Conservation (phyloP, 2,888 invertebrate species). For the Polydrusus tereticollis region DNA sequence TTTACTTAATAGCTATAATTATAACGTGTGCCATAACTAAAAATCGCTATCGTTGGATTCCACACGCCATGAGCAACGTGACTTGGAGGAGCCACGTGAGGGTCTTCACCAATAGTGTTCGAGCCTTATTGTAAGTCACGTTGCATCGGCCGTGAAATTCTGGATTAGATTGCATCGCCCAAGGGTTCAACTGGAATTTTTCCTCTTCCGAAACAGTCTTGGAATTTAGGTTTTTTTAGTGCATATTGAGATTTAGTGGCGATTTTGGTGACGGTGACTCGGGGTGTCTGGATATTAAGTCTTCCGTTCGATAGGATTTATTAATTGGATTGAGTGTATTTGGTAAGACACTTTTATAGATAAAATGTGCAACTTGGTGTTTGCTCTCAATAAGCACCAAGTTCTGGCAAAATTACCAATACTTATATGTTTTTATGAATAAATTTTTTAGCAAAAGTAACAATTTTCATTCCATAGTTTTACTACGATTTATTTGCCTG, state of each 20-base stretch:
- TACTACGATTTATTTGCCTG: too few relatives aligned
- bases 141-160: conserved; percentile 56
- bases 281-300: too few relatives aligned
- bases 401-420: too few relatives aligned
- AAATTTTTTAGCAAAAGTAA: too few relatives aligned
- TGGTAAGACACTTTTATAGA: not conserved
- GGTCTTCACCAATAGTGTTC: conserved; percentile 56
- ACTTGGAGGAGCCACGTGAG: conserved; percentile 58
- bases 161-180: not conserved
- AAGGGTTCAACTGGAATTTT: not conserved
- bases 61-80: conserved; percentile 62
- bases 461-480: too few relatives aligned
- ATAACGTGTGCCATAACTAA: not conserved
- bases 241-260: too few relatives aligned
- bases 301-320: too few relatives aligned
- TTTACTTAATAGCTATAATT: too few relatives aligned
- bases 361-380: too few relatives aligned
- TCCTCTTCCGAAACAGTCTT: not conserved
- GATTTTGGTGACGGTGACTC: too few relatives aligned
- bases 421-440: too few relatives aligned
- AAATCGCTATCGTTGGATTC: not conserved
- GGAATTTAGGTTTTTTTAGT: not conserved
- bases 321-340: not conserved
- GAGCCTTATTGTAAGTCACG: conserved; percentile 56
- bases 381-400: too few relatives aligned